phyloP scores from a whole-genome alignment of 2,888 invertebrate genomes.

The Melanchra persicariae region DNA sequence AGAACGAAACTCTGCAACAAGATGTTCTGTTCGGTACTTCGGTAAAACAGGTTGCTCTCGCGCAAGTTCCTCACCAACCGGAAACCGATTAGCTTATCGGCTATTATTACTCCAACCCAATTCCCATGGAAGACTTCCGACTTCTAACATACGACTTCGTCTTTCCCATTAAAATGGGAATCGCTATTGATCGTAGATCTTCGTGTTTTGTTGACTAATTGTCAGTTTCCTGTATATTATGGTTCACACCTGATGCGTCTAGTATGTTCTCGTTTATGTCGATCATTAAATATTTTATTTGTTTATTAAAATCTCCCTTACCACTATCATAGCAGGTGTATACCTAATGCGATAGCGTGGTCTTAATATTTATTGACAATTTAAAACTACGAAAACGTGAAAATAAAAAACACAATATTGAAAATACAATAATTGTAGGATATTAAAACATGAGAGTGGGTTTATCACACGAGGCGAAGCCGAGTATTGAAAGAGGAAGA shows the following conservation, averaged over 20 bases:
- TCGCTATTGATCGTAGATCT: conserved; percentile 41
- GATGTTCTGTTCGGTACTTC: background rate
- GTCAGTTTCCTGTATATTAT: conserved; percentile 20
- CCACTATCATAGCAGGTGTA: too few relatives aligned
- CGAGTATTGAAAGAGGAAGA: too few relatives aligned
- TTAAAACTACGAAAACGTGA: too few relatives aligned
- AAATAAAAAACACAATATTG: too few relatives aligned
- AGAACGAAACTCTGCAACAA: conserved; percentile 11
- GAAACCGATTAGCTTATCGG: conserved; percentile 53
- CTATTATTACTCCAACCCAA: conserved; percentile 49
- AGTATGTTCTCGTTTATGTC: background rate
- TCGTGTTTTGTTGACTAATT: conserved; percentile 41
- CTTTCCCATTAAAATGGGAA: conserved; percentile 28
- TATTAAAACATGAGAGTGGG: too few relatives aligned
- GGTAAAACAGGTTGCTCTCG: conserved; percentile 15
- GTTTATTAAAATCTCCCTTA: too few relatives aligned
- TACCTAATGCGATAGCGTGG: too few relatives aligned
- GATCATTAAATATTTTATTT: too few relatives aligned
- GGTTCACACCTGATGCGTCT: conserved; percentile 18
- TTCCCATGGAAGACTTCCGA: conserved; percentile 53
- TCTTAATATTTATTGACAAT: too few relatives aligned
- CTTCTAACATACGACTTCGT: conserved; percentile 14
- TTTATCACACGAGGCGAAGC: too few relatives aligned
- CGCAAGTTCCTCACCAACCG: conserved; percentile 37
- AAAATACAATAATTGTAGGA: too few relatives aligned